phyloP scores from a whole-genome alignment of 2,113 vertebrate species.

The Etia nguti region DNA sequence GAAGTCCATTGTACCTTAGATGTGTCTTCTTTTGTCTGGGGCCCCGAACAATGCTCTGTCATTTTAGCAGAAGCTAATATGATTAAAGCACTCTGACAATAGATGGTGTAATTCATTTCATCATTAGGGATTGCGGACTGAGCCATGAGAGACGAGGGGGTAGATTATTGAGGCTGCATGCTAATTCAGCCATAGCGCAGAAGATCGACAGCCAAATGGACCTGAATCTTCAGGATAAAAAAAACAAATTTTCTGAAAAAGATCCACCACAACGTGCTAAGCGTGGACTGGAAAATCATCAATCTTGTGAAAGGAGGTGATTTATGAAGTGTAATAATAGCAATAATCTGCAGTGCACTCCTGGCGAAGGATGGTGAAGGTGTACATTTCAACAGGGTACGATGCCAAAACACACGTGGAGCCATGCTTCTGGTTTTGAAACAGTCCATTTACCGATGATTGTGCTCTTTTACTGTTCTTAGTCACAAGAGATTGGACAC shows the following conservation, averaged over 20 bases:
- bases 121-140: slow-evolving; percentile 59
- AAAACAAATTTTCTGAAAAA: neutral
- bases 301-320: slow-evolving; percentile 38
- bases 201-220: slow-evolving; percentile 32
- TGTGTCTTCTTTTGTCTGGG: slow-evolving; percentile 74
- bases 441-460: slow-evolving; percentile 49
- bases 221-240: slow-evolving; percentile 17
- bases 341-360: slow-evolving; percentile 32
- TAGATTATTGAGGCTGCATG: slow-evolving; percentile 52
- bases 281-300: slow-evolving; percentile 31
- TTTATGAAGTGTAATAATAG: slow-evolving; percentile 60
- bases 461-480: slow-evolving; percentile 58
- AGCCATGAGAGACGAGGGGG: slow-evolving; percentile 39
- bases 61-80: slow-evolving; percentile 72
- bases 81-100: slow-evolving; percentile 76
- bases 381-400: slow-evolving; percentile 23
- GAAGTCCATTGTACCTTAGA: slow-evolving; percentile 74
- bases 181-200: slow-evolving; percentile 43
- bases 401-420: slow-evolving; percentile 20
- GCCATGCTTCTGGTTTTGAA: slow-evolving; percentile 26
- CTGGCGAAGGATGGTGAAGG: slow-evolving; percentile 22
- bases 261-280: neutral
- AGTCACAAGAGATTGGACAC: slow-evolving; percentile 51
- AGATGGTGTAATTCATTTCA: slow-evolving; percentile 72
- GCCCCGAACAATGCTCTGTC: slow-evolving; percentile 70